Evolutionary conservation across 2,113 vertebrate genomes (phyloP), one percentile per base, ranked within the genome.

Genomic region (Todiramphus chloris): DNA sequence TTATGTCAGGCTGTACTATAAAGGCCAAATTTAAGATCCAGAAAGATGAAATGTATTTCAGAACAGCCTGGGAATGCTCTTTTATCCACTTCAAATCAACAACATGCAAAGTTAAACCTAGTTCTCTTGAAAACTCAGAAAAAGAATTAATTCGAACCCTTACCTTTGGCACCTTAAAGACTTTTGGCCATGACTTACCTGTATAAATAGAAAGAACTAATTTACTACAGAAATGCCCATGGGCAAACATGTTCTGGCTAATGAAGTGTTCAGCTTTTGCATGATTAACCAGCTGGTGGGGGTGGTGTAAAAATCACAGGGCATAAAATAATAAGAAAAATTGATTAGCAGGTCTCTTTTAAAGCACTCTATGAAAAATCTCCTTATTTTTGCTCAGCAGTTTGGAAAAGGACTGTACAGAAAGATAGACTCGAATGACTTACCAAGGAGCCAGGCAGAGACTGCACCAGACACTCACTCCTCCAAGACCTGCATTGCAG

Each of bases 251-350:
- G 98, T 98, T 98, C 99, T 98, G 97, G 98, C 98, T 99, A 99
- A 99, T 99, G 98, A 99, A 99, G 98, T 99, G 99, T 99, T 99
- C 98, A 98, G 98, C 98, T 98, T 98, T 98, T 98, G 98, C 98
- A 98, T 98, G 98, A 99, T 99, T 99, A 99, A 98, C 99, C 98
- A 98, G 98, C 99, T 99, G 98, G 98, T 98, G 98, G 99, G 98
- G 98, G 98, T 98, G 98, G 98, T 98, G 94, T 98, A 98, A 98
- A 98, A 99, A 98, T 98, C 98, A 99, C 98, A 98, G 94, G 98
- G 97, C 98, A 99, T 99, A 98, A 99, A 99, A 99, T 98, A 99
- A 98, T 98, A 99, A 98, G 98, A 98, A 97, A 98, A 99, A 99
- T 98, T 99, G 98, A 99, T 99, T 98, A 99, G 98, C 98, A 98